phyloP scores from a whole-genome alignment of 2,113 vertebrate genomes.

The Chiloscyllium plagiosum region DNA sequence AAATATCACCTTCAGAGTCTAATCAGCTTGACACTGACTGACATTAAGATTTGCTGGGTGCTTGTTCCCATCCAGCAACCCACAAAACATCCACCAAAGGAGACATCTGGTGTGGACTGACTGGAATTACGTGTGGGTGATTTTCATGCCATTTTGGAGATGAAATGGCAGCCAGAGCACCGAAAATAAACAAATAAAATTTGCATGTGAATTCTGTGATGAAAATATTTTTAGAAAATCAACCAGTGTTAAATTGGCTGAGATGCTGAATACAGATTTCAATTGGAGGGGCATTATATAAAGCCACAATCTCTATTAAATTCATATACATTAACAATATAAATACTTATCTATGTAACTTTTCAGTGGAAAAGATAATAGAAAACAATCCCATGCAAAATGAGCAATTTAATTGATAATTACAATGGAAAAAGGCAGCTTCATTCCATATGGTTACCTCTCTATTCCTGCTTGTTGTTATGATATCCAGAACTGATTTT shows the following conservation, averaged over 20 bases:
- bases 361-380: not conserved
- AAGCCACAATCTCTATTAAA: not conserved
- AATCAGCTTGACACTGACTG: not conserved
- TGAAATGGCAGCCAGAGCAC: not conserved
- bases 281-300: not conserved
- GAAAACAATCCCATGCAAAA: not conserved
- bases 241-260: not conserved
- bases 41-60: not conserved
- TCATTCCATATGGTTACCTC: conserved; percentile 33
- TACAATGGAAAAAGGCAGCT: not conserved
- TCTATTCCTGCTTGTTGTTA: conserved; percentile 24
- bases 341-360: not conserved
- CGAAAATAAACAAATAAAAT: not conserved
- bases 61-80: not conserved
- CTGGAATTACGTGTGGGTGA: not conserved
- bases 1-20: not conserved
- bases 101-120: not conserved
- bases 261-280: not conserved
- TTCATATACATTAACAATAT: not conserved
- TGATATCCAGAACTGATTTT: conserved; percentile 37
- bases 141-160: not conserved
- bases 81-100: not conserved
- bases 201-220: not conserved
- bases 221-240: not conserved
- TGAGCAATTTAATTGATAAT: not conserved